These are phyloP conservation scores for Melanotaenia boesemani DNA, from an alignment of 2,797 vertebrate species.

Conservation along the genomic window DNA sequence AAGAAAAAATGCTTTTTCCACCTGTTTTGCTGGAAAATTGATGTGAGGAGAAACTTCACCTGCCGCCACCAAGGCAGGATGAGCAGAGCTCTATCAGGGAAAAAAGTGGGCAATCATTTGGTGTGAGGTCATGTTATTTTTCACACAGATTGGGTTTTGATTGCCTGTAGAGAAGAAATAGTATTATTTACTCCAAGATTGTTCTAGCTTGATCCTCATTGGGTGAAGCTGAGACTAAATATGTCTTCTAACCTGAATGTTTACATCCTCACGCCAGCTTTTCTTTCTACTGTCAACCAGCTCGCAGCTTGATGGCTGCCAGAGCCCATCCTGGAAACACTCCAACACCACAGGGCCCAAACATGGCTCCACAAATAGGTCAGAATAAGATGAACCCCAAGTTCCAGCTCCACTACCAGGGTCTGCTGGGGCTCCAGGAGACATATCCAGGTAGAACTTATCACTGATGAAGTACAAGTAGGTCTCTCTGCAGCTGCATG, in stretches of 20 bases:
- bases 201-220: constrained; percentile 61
- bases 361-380: constrained; percentile 44
- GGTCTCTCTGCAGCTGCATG: neutral
- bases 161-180: constrained; percentile 76
- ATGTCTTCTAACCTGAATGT: constrained; percentile 38
- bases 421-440: too few relatives aligned
- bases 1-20: constrained; percentile 11
- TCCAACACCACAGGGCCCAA: constrained; percentile 59
- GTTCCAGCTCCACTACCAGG: neutral
- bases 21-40: constrained; percentile 57
- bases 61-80: constrained; percentile 48
- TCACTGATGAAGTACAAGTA: constrained; percentile 23
- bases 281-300: constrained; percentile 41
- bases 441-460: constrained; percentile 9
- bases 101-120: constrained; percentile 75
- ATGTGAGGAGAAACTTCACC: constrained; percentile 51
- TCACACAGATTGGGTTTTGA: constrained; percentile 81
- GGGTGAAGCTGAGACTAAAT: constrained; percentile 68
- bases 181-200: constrained; percentile 77
- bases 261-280: constrained; percentile 28
- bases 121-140: constrained; percentile 70
- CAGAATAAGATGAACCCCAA: constrained; percentile 31
- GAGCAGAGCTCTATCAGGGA: constrained; percentile 53
- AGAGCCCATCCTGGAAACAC: constrained; percentile 48
- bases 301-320: constrained; percentile 54